A percentile compares a stretch with the other conserved stretches of the same genome.
phyloP scores from a whole-genome alignment of 2,888 invertebrate species.

The Ochropacha duplaris region DNA sequence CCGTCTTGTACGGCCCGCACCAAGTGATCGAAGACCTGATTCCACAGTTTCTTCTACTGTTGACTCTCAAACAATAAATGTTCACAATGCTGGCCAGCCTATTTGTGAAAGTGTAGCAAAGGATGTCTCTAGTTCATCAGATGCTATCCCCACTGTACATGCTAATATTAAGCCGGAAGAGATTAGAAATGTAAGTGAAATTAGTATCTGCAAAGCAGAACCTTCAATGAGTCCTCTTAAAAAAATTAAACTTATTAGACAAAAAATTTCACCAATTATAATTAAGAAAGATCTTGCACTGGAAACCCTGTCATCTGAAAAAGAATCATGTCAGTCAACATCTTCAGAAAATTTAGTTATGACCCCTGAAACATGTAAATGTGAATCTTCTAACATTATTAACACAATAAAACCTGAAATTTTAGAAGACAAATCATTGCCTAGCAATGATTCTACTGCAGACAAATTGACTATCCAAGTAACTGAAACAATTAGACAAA shows the following conservation, averaged over 20 bases:
- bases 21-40: constrained; percentile 68
- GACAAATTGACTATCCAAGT: constrained; percentile 16
- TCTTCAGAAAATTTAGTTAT: constrained; percentile 46
- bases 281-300: constrained; percentile 42
- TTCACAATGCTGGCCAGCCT: constrained; percentile 44
- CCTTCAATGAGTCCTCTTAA: constrained; percentile 69
- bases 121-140: constrained; percentile 79
- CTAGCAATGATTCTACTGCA: constrained; percentile 16
- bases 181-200: constrained; percentile 75
- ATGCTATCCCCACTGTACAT: constrained; percentile 64
- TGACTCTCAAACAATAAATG: constrained; percentile 57
- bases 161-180: constrained; percentile 70
- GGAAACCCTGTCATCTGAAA: constrained; percentile 35
- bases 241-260: constrained; percentile 77
- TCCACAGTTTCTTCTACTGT: constrained; percentile 77
- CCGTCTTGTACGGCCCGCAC: constrained; percentile 67
- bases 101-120: constrained; percentile 61
- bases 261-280: constrained; percentile 55
- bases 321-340: constrained; percentile 67
- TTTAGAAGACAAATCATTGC: constrained; percentile 11
- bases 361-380: constrained; percentile 28
- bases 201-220: constrained; percentile 79
- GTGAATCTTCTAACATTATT: constrained; percentile 32
- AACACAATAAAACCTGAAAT: constrained; percentile 34
- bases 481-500: background rate